Conservation (phyloP, 2,888 invertebrate species). For the Zaprionus obscuricornis region DNA sequence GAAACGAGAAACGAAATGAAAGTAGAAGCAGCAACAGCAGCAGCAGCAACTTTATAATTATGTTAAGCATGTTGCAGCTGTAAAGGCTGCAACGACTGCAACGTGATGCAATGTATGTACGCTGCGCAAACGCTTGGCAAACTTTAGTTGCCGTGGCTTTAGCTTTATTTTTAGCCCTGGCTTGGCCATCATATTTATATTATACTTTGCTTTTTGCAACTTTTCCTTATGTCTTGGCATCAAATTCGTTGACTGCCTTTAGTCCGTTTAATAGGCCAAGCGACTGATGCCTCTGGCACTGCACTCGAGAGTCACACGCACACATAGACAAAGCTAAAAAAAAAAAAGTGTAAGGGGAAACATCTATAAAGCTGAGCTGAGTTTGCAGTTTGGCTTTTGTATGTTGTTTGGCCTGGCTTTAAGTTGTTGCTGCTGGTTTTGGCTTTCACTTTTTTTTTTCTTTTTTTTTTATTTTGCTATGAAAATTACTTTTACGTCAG, state of each 20-base stretch:
- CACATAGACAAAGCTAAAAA: no score
- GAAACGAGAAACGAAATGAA: constrained; percentile 19
- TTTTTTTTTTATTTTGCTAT: constrained; percentile 24
- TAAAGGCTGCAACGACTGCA: constrained; percentile 13
- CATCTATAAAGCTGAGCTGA: constrained; percentile 41
- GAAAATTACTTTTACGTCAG: constrained; percentile 77
- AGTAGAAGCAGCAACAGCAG: no score
- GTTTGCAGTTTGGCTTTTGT: constrained; percentile 67
- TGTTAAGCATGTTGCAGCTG: constrained; percentile 70
- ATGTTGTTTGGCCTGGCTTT: constrained; percentile 37
- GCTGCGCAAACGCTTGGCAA: no score
- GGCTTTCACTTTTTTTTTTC: constrained; percentile 49
- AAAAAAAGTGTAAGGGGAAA: no score
- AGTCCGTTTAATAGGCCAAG: constrained; percentile 70
- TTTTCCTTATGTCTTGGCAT: constrained; percentile 43
- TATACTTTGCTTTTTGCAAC: no score
- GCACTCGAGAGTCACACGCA: constrained; percentile 28
- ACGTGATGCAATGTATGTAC: no score
- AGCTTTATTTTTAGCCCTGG: constrained; percentile 31
- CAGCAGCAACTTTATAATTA: constrained; percentile 77
- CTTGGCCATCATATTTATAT: constrained; percentile 26
- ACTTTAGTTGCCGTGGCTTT: constrained; percentile 4
- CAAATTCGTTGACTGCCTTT: constrained; percentile 45
- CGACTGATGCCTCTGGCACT: constrained; percentile 51
- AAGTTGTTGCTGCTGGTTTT: constrained; percentile 51